phyloP scores from a whole-genome alignment of 2,888 invertebrate genomes.

The Oxycera nigricornis region DNA sequence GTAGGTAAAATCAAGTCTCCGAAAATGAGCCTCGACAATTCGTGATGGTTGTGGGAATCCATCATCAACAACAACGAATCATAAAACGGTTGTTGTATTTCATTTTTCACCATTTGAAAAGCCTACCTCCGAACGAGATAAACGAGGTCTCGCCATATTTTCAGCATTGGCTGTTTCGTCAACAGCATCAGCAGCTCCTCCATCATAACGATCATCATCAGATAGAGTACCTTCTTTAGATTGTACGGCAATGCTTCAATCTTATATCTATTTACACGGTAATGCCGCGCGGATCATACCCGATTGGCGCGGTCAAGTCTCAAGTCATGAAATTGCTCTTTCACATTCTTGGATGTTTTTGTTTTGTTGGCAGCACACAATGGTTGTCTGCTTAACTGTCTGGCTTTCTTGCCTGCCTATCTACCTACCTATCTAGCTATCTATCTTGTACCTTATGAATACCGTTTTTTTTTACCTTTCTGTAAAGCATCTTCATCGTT shows the following conservation, averaged over 20 bases:
- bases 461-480: not conserved
- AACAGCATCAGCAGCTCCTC: not conserved
- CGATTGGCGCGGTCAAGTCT: constrained; percentile 6
- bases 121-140: not conserved
- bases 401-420: not conserved
- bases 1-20: not conserved
- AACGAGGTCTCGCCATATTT: constrained; percentile 7
- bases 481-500: not conserved
- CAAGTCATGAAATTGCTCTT: not conserved
- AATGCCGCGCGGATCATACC: constrained; percentile 10
- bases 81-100: constrained; percentile 25
- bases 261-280: not conserved
- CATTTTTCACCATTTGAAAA: constrained; percentile 9
- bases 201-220: not conserved
- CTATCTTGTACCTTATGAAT: not conserved
- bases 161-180: not conserved
- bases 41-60: too few species aligned
- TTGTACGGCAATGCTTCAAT: constrained; percentile 2
- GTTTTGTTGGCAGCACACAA: not conserved
- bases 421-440: not conserved
- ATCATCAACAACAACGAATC: not conserved
- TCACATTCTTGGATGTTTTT: too few species aligned
- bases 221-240: constrained; percentile 18
- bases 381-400: not conserved
- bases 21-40: too few species aligned